phyloP scores from a whole-genome alignment of 1,140 invertebrate species.

The Agrypnia vestita region DNA sequence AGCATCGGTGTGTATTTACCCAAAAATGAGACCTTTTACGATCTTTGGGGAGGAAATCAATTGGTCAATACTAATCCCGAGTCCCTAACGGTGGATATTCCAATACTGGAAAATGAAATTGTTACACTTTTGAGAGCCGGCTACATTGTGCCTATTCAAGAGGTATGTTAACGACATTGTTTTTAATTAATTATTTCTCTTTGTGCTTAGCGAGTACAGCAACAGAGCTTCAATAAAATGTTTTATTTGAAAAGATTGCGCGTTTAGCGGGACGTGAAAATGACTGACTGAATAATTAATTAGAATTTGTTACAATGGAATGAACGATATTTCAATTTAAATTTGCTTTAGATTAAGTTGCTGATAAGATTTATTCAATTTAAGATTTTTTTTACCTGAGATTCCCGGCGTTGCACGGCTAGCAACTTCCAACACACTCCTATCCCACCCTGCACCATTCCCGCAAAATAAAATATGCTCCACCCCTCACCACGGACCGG shows the following conservation, averaged over 20 bases:
- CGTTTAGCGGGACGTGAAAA: no score
- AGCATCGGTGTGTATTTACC: slow-evolving; percentile 64
- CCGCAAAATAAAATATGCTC: no score
- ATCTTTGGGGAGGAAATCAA: slow-evolving; percentile 65
- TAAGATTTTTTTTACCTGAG: no score
- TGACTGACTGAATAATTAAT: neutral
- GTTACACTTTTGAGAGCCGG: slow-evolving; percentile 63
- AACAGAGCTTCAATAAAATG: no score
- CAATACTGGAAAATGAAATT: slow-evolving; percentile 63
- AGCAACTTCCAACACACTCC: no score
- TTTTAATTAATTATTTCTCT: neutral
- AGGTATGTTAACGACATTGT: slow-evolving; percentile 48
- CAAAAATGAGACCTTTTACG: slow-evolving; percentile 62
- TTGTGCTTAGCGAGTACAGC: neutral
- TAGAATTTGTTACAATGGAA: neutral
- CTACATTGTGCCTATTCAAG: slow-evolving; percentile 62
- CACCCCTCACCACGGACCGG: no score
- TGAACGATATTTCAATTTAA: neutral
- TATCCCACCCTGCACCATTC: no score
- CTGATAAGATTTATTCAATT: no score
- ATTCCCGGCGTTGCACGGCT: no score
- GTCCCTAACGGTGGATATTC: slow-evolving; percentile 58
- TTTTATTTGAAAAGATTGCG: neutral
- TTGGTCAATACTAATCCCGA: slow-evolving; percentile 52
- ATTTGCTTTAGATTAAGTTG: neutral